Evolutionary conservation across 2,113 vertebrate species (phyloP), one percentile per base, ranked within the genome.

Genomic region (Syngnathoides biaculeatus): DNA sequence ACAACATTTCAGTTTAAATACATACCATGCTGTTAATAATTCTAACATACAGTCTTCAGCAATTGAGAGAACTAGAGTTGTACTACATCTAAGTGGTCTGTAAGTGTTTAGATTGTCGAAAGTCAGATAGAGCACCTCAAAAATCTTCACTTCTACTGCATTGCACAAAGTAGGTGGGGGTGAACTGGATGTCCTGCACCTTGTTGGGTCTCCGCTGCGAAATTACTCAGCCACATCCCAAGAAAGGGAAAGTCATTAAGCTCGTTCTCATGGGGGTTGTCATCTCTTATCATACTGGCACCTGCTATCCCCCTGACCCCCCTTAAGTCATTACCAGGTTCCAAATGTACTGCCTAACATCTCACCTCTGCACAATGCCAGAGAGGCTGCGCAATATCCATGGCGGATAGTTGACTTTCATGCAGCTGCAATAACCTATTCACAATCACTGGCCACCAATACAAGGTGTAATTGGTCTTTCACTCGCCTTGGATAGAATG

Each of bases 291-390:
- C 84, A 79, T 78, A 72, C 78, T 69, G 74, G 83, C 70, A 73
- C 74, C 79, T 82, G 84, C 84, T 82, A 82, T 88, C 81, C 82
- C 81, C 73, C 81, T 87, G 77, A 87, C 82, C 83, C 57, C 81
- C 81, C 80, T 86, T 72, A 78, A 84, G 80, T 88, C 81, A 86
- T 88, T 88, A 84, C 70, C 69, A 72, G 68, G 65, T 76, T 80
- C 68, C 64, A 79, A 80, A 74, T 70, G 81, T 80, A 69, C 71
- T 40, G 8, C 62, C 71, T 69, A 67, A 67, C 48, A 52, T 52
- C 48, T 52, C 73, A 80, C 78, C 64, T 77, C 35, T 59, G 57
- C 19, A n/a, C 19, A 35, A 15, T 30, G 55, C 27, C 27, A 57
- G 14, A 57, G 55, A 57, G 27, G 55, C 30, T 59, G 57, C 30